Evolutionary conservation across 1,140 invertebrate species (phyloP).

Genomic region (Heliconius congener): DNA sequence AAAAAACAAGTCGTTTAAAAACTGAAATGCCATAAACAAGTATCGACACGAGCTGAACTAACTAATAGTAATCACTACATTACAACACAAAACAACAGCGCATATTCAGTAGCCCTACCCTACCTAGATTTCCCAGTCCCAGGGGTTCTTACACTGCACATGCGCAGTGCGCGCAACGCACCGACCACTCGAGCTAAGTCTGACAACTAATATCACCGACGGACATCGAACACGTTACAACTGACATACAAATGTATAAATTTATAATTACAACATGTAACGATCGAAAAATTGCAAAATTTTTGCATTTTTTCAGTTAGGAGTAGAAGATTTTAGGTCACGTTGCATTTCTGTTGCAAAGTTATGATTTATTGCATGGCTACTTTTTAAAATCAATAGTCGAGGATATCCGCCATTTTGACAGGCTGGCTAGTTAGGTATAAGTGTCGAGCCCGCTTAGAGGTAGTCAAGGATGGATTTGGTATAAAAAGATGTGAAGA

Average conservation of each 20-base stretch:
- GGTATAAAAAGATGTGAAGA: not conserved
- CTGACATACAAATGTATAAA: not conserved
- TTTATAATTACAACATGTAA: not conserved
- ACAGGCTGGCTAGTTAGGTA: not conserved
- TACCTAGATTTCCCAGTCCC: not conserved
- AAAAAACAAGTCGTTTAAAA: too few species aligned
- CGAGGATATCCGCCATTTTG: constrained; percentile 1
- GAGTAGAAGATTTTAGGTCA: not conserved
- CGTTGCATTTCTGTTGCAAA: not conserved
- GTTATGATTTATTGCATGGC: not conserved
- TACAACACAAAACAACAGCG: not conserved
- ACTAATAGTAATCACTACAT: not conserved
- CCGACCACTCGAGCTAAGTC: not conserved
- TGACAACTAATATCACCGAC: not conserved
- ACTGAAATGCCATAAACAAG: not conserved
- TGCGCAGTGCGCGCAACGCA: not conserved
- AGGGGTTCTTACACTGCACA: not conserved
- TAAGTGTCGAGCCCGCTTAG: not conserved
- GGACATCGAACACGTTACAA: not conserved
- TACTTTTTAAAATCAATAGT: not conserved
- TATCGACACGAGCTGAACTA: not conserved
- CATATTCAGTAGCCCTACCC: not conserved
- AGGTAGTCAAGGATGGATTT: not conserved
- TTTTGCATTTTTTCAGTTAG: not conserved
- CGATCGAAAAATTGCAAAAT: not conserved